Conservation (phyloP, 2,113 vertebrate genomes). For the Willisornis vidua region DNA sequence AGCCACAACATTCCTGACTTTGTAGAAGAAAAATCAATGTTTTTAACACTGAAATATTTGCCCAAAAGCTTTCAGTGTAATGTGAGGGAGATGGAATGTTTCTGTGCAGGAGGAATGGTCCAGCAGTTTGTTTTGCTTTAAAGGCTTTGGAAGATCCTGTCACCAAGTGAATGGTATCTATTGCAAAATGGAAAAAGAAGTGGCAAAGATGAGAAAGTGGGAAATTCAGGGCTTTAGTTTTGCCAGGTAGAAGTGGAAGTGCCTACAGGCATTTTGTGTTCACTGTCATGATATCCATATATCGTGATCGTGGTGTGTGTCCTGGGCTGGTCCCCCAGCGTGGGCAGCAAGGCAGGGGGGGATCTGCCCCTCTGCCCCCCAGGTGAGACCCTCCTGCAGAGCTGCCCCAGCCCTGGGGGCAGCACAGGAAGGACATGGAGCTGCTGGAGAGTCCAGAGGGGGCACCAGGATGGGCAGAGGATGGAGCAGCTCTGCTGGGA, state of each 20-base stretch:
- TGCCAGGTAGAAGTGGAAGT: not conserved
- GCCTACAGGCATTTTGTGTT: not conserved
- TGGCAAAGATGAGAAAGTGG: not conserved
- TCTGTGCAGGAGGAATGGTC: not conserved
- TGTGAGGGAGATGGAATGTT: not conserved
- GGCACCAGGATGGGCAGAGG: not conserved
- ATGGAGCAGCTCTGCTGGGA: not conserved
- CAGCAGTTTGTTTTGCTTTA: not conserved
- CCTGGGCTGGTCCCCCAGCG: not conserved
- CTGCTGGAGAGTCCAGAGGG: not conserved
- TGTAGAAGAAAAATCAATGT: not conserved
- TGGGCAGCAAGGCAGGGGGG: not conserved
- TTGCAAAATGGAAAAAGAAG: not conserved
- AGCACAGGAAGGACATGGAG: not conserved
- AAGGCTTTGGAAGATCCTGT: not conserved
- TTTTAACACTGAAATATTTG: not conserved
- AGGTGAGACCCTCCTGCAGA: not conserved
- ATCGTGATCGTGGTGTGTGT: not conserved
- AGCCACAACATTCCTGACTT: not conserved
- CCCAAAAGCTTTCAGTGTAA: not conserved
- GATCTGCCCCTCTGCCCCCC: not conserved
- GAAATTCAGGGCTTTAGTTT: not conserved
- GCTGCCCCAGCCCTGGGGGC: not conserved
- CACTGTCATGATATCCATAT: rapidly evolving
- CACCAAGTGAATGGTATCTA: not conserved